These are phyloP conservation scores for Propithecus perrieri DNA, from an alignment of 2,797 vertebrate genomes.

Conservation along the genomic window DNA sequence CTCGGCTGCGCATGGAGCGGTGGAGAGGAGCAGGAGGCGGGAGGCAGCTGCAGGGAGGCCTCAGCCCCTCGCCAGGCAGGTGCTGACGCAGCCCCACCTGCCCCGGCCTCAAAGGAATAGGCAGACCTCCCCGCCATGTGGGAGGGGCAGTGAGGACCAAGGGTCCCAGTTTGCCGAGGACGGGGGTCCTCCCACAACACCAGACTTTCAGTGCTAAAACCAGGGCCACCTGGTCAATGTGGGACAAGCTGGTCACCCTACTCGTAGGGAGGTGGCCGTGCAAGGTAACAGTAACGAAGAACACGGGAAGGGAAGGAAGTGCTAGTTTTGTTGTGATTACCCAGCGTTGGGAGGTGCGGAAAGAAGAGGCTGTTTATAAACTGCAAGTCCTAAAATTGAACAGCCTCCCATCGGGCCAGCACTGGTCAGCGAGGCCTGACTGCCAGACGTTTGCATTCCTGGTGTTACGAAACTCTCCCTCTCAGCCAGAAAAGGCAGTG, in stretches of 20 bases:
- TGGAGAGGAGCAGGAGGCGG: accelerated
- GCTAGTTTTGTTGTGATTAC: accelerated
- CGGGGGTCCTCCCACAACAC: not conserved
- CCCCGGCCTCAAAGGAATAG: not conserved
- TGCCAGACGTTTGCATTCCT: accelerated
- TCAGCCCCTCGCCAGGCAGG: not conserved
- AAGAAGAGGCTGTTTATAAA: not conserved
- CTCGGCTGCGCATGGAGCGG: not conserved
- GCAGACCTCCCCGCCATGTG: not conserved
- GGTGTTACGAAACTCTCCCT: not conserved
- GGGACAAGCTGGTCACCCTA: not conserved
- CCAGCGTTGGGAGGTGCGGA: not conserved
- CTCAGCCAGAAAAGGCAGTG: not conserved
- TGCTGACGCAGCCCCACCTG: accelerated
- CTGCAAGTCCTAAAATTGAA: not conserved
- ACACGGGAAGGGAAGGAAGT: not conserved
- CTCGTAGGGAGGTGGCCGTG: too few relatives aligned
- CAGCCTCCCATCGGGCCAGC: not conserved
- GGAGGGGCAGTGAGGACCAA: not conserved
- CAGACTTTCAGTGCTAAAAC: not conserved
- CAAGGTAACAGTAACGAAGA: not conserved
- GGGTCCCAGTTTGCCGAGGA: not conserved
- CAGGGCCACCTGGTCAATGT: accelerated
- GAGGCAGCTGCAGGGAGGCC: too few relatives aligned
- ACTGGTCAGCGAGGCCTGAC: accelerated